Evolutionary conservation across 23 tunicate genomes (phyloP).

Genomic region (Clavelina lepadiformis): DNA sequence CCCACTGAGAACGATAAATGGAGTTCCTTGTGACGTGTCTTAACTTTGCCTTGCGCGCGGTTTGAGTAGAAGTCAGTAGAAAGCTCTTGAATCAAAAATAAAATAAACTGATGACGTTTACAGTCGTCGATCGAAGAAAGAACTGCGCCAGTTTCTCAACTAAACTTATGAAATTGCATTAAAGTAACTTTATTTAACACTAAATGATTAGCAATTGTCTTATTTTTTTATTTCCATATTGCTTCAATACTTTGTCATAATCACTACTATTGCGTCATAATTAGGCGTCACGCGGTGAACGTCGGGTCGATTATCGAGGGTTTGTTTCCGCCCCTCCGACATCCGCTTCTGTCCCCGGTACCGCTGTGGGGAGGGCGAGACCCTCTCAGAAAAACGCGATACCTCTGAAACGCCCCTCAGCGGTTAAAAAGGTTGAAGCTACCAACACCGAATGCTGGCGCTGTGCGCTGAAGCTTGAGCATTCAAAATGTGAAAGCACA

Average conservation of each 20-base stretch:
- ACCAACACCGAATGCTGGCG: conserved; percentile 74
- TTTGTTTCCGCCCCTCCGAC: conserved; percentile 84
- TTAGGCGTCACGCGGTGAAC: conserved; percentile 70
- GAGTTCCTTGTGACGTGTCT: no score
- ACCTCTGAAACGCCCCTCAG: conserved; percentile 52
- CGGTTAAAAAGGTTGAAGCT: conserved; percentile 48
- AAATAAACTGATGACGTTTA: no score
- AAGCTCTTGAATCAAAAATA: no score
- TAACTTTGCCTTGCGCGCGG: no score
- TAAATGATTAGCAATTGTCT: no score
- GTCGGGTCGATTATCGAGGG: conserved; percentile 79
- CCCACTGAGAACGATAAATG: no score
- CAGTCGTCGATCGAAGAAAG: no score
- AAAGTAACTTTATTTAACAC: no score
- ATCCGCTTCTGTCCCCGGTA: conserved; percentile 68
- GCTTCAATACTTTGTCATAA: background rate
- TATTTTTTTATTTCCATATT: background rate
- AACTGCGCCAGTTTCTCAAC: no score
- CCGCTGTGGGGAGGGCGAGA: conserved; percentile 44
- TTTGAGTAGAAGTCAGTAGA: no score
- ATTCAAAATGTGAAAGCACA: conserved; percentile 83
- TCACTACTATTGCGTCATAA: background rate
- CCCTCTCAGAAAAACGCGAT: conserved; percentile 39
- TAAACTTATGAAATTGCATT: no score
- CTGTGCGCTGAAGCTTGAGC: conserved; percentile 76